Base-by-base conservation (phyloP, 1,140 invertebrate species). In the Ceratosolen fusciceps region DNA sequence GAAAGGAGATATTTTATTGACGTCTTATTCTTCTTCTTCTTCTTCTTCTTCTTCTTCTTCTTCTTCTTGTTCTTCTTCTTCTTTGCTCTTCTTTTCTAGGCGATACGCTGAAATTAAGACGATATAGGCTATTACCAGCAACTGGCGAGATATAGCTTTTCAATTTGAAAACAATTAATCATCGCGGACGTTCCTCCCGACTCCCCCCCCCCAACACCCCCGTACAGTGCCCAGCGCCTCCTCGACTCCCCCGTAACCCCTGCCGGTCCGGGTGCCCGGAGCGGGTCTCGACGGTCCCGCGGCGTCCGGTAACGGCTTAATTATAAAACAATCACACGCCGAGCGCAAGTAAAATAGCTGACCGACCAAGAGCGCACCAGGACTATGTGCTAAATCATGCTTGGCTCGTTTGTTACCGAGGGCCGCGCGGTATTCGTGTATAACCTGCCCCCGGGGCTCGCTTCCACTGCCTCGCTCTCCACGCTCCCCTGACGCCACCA, bases 81-180 rank as follows among this genome's bases (percentile, higher is more conserved):
- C 71, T 39, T 58, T 58, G 10, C 52, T 68, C 72, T 68, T 24
- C 31, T 74, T 67, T 49, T 26, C 60, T 67, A 47, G 52, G 37
- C 68, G 79, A 60, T 31, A 62, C 62, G 54, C 39, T 82, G 84
- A 86, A 88, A 88, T 89, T 86, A 88, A 90, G 88, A 90, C 85
- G 86, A 82, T 83, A 84, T 83, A 82, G 68, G 24, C n/a, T 49
- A 47, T 49, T 71, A 47, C 47, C 19, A 78, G 84, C 77, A 82
- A 29, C 58, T 60, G 56, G 16, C 77, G 71, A n/a, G n/a, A 65
- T 71, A 88, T 85, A 83, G 84, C 84, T 90, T 90, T 90, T 90
- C 88, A 90, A 90, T 90, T 89, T 87, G 84, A 87, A 87, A 89
- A 89, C 88, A 87, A 90, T 90, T 90, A 90, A 90, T 90, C 89